phyloP scores from a whole-genome alignment of 1,140 invertebrate species.

The Trypoxylus dichotomus region DNA sequence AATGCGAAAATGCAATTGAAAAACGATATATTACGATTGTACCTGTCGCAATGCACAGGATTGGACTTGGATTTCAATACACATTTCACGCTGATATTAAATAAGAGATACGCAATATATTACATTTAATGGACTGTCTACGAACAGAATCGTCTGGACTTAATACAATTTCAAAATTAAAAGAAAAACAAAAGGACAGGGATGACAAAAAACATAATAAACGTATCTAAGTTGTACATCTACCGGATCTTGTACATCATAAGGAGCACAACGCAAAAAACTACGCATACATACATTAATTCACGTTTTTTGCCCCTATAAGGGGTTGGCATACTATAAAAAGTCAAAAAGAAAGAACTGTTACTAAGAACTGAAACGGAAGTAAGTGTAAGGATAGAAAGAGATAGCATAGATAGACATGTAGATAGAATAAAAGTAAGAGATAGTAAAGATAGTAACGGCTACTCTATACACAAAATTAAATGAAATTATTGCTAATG shows the following conservation, averaged over 20 bases:
- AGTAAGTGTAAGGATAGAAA: neutral
- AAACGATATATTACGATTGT: too few relatives aligned
- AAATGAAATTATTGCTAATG: neutral
- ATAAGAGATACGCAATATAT: neutral
- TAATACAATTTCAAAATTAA: neutral
- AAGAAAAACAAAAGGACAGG: neutral
- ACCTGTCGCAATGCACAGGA: too few relatives aligned
- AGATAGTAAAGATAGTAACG: neutral
- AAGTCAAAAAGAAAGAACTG: slow-evolving; percentile 19
- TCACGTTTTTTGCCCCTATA: slow-evolving; percentile 54
- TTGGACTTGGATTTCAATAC: neutral
- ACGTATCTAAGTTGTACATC: slow-evolving; percentile 31
- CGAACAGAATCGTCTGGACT: neutral
- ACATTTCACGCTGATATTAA: neutral
- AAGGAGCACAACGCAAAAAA: slow-evolving; percentile 52
- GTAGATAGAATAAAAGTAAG: too few relatives aligned
- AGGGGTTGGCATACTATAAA: slow-evolving; percentile 53
- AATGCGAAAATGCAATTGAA: slow-evolving; percentile 16
- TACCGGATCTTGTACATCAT: slow-evolving; percentile 54
- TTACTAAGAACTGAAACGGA: slow-evolving; percentile 20
- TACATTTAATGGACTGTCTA: neutral
- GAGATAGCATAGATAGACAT: slow-evolving; percentile 2
- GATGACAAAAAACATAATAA: neutral
- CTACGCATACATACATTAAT: slow-evolving; percentile 55
- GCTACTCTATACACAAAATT: neutral